These are phyloP conservation scores for Drosophila punjabiensis DNA, from an alignment of 1,140 invertebrate genomes.

Conservation along the genomic window DNA sequence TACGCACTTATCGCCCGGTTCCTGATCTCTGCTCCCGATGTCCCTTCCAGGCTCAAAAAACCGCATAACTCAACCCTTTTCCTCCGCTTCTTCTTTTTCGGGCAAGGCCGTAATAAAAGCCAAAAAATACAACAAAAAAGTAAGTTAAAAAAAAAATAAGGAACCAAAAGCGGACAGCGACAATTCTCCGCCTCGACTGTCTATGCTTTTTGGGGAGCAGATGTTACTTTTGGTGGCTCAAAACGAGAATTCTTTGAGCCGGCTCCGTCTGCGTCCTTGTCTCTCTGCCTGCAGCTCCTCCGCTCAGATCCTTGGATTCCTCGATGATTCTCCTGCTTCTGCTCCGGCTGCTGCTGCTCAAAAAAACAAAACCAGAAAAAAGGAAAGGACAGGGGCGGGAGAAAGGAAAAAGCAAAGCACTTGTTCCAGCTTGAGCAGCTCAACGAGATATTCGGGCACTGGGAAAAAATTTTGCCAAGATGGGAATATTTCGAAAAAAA, in stretches of 20 bases:
- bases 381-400: constrained; percentile 23
- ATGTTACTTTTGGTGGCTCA: constrained; percentile 71
- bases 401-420: constrained; percentile 72
- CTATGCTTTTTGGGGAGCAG: constrained; percentile 75
- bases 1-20: constrained; percentile 42
- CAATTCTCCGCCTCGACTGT: constrained; percentile 67
- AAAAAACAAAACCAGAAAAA: constrained; percentile 58
- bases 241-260: constrained; percentile 79
- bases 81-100: background rate
- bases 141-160: constrained; percentile 2
- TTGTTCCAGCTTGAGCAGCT: constrained; percentile 68
- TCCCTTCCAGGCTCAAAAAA: constrained; percentile 16
- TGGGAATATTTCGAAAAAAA: too few relatives aligned
- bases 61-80: constrained; percentile 30
- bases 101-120: constrained; percentile 54
- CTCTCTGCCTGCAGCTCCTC: background rate
- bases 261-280: constrained; percentile 9
- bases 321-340: constrained; percentile 7
- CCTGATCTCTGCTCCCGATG: constrained; percentile 21
- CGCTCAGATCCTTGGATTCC: constrained; percentile 12
- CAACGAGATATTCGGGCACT: constrained; percentile 54
- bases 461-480: background rate
- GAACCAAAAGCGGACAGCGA: constrained; percentile 46
- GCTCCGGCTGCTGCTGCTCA: constrained; percentile 39
- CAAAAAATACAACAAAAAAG: constrained; percentile 16